Evolutionary conservation across 2,888 invertebrate species (phyloP).

Genomic region (Monopis laevigella): DNA sequence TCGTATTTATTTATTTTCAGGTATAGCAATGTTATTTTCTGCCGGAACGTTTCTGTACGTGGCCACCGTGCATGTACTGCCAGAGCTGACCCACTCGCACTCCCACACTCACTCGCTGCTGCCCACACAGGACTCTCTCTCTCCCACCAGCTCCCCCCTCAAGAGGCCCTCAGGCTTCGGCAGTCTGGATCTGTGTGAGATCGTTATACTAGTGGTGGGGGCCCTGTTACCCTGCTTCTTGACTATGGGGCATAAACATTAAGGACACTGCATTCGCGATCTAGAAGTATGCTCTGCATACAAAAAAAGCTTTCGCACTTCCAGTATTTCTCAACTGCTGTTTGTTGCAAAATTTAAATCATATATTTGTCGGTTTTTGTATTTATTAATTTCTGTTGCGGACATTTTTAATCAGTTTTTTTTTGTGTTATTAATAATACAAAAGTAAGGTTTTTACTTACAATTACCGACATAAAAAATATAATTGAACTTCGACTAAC

Average conservation of each 20-base stretch:
- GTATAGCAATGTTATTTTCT: constrained; percentile 97
- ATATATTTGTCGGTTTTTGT: no score
- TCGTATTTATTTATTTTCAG: constrained; percentile 38
- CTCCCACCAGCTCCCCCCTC: constrained; percentile 25
- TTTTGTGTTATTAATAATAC: no score
- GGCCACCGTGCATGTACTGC: constrained; percentile 97
- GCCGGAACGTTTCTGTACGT: constrained; percentile 99
- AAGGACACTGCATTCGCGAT: no score
- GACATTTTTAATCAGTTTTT: no score
- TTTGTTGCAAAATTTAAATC: no score
- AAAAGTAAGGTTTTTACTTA: no score
- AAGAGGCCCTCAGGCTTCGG: constrained; percentile 33
- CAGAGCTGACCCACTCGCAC: constrained; percentile 81
- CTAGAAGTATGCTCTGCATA: no score
- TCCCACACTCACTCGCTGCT: constrained; percentile 46
- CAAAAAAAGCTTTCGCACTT: no score
- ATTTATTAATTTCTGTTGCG: no score
- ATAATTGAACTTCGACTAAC: no score
- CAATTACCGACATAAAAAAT: no score
- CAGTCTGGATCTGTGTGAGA: constrained; percentile 79
- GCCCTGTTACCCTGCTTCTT: constrained; percentile 88
- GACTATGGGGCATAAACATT: constrained; percentile 93
- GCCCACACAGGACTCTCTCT: constrained; percentile 37
- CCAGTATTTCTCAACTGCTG: no score
- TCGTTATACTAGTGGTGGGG: constrained; percentile 85